These are phyloP conservation scores for Tillus elongatus DNA, from an alignment of 2,888 invertebrate genomes.

Conservation along the genomic window DNA sequence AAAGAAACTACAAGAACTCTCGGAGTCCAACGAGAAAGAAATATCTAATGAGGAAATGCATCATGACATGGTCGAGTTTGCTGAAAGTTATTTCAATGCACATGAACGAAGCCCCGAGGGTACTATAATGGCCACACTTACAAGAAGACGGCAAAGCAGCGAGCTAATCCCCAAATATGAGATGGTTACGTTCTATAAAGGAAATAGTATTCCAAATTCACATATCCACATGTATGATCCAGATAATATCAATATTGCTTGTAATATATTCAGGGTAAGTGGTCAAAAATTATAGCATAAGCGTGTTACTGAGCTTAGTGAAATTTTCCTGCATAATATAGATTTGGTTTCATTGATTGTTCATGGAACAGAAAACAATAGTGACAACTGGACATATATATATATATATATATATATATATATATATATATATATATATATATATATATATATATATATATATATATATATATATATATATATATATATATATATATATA, in stretches of 20 bases:
- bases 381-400: too few species aligned
- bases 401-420: too few species aligned
- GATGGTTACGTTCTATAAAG: constrained; percentile 85
- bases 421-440: too few species aligned
- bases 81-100: constrained; percentile 86
- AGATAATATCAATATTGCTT: constrained; percentile 83
- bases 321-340: too few species aligned
- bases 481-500: too few species aligned
- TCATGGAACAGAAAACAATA: too few species aligned
- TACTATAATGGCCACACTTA: constrained; percentile 77
- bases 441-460: too few species aligned
- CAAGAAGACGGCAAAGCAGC: constrained; percentile 67
- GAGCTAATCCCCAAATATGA: constrained; percentile 83
- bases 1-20: constrained; percentile 74
- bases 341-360: too few species aligned
- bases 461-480: too few species aligned
- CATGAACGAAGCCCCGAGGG: constrained; percentile 82
- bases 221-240: constrained; percentile 94
- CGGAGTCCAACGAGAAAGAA: constrained; percentile 48
- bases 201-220: constrained; percentile 81
- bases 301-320: background rate
- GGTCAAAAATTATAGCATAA: background rate
- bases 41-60: constrained; percentile 51
- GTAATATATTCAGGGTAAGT: constrained; percentile 80
- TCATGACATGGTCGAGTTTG: constrained; percentile 85